A percentile compares a stretch with the other conserved stretches of the same genome.
These are phyloP conservation scores for Ctenopoma multispine DNA, from an alignment of 2,797 vertebrate genomes.

Conservation along the genomic window DNA sequence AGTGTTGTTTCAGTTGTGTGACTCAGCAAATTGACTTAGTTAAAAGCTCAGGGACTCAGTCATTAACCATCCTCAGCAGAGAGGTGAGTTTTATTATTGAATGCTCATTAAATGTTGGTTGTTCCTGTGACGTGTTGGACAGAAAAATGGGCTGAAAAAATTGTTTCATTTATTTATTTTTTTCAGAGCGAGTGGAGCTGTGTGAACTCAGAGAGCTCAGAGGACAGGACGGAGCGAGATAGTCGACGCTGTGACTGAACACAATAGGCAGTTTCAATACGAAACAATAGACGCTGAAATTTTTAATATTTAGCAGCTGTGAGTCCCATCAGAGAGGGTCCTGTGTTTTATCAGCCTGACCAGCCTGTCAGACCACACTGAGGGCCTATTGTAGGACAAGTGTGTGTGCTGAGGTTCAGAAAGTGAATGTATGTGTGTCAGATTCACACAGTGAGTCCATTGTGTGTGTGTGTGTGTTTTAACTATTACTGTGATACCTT, in stretches of 20 bases:
- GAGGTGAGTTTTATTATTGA: too few relatives aligned
- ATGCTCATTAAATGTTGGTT: too few relatives aligned
- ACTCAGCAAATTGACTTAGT: too few relatives aligned
- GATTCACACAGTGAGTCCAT: conserved; percentile 2
- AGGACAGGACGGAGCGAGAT: background rate
- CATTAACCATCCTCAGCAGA: too few relatives aligned
- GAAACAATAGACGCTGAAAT: conserved; percentile 44
- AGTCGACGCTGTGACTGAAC: background rate
- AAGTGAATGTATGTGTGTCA: background rate
- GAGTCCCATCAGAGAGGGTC: conserved; percentile 30
- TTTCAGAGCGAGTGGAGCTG: background rate
- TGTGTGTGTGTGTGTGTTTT: conserved; percentile 19
- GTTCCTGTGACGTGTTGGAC: too few relatives aligned
- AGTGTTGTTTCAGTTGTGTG: too few relatives aligned
- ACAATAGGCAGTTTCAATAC: conserved; percentile 14
- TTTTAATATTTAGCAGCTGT: conserved; percentile 42
- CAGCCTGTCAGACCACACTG: conserved; percentile 39
- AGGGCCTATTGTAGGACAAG: conserved; percentile 13
- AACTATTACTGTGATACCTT: background rate
- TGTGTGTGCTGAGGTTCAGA: conserved; percentile 1
- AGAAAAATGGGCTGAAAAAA: background rate
- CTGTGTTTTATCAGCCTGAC: conserved; percentile 40
- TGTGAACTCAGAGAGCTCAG: conserved; percentile 14
- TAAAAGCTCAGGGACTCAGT: too few relatives aligned
- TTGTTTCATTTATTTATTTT: background rate